Evolutionary conservation across 2,797 vertebrate genomes (phyloP), one percentile per base, ranked within the genome.

Genomic region (Hybognathus amarus): DNA sequence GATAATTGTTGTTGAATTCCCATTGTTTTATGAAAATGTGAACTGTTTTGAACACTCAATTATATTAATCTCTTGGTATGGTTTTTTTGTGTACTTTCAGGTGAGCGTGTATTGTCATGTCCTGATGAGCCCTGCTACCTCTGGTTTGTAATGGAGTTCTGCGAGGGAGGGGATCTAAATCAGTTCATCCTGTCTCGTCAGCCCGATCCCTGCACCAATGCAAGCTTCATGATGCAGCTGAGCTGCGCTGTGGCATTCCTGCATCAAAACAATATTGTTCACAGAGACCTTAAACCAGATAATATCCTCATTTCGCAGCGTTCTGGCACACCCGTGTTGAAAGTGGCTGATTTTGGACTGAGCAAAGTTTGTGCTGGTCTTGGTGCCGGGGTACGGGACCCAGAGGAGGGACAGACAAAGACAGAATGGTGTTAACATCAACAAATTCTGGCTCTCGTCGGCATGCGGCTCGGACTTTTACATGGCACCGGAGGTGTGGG

Each of bases 91-190:
- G 45, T 54, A n/a, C 0, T 90, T 90, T 27, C 90, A 99, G 97
- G 97, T 59, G 97, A 99, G 91, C 91, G 97, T 68, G 95, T 98
- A 86, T 90, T 97, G 88, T 96, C 95, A 82, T 94, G 94, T 9
- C 95, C 95, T 0, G 96, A 97, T 90, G 97, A 98, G 85, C 96
- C 98, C 0, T 99, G 97, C 87, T 99, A 97, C 92, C 94, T 99
- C 74, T 99, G 98, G 98, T 98, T 99, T 0, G 96, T 99, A 89
- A 99, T 99, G 98, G 98, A 99, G 93, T 99, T 97, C 94, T 99
- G 98, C 0, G 97, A 98, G 90, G 97, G 97, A 2, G 98, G 98
- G 5, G 98, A 99, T 90, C 95, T 99, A 87, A 99, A 97, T 93
- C 96, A 96, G 88, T 99, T 98, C n/a, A 94, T 99, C 80, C 91